Conservation (phyloP, 2,888 invertebrate species). For the Tinea semifulvella region DNA sequence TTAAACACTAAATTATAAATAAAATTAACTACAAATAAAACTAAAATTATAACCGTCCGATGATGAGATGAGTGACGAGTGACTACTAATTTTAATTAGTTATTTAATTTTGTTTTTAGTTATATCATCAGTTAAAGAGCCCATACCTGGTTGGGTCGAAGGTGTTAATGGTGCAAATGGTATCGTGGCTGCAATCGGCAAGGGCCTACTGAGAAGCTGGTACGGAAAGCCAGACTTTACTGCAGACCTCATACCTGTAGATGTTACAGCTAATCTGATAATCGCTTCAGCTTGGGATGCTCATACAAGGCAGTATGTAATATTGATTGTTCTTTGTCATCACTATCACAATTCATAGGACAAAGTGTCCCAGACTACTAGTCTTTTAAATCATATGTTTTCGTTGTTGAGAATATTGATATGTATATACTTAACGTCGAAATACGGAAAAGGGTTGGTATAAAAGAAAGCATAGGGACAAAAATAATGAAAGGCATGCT, state of each 20-base stretch:
- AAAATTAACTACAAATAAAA: too few species aligned
- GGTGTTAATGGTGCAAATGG: slow-evolving; percentile 29
- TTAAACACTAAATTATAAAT: too few species aligned
- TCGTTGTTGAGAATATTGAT: too few species aligned
- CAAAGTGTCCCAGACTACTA: too few species aligned
- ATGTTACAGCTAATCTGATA: slow-evolving; percentile 10
- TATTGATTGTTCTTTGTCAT: background rate
- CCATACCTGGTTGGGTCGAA: slow-evolving; percentile 31
- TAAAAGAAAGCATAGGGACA: too few species aligned
- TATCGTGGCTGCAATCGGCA: slow-evolving; percentile 22
- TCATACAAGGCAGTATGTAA: background rate
- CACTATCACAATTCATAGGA: too few species aligned
- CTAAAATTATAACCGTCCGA: too few species aligned
- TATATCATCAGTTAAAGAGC: slow-evolving; percentile 27
- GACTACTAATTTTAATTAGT: background rate
- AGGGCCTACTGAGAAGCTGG: slow-evolving; percentile 15
- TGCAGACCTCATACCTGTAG: slow-evolving; percentile 15
- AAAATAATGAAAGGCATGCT: too few species aligned
- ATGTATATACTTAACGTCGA: too few species aligned
- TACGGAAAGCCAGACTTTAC: background rate
- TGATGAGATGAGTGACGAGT: too few species aligned
- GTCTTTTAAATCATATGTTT: too few species aligned
- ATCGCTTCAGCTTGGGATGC: slow-evolving; percentile 15
- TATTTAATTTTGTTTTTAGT: slow-evolving; percentile 23
- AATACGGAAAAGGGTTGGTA: too few species aligned